Evolutionary conservation across 1,140 invertebrate species (phyloP).

Genomic region (Trichogramma pretiosum): DNA sequence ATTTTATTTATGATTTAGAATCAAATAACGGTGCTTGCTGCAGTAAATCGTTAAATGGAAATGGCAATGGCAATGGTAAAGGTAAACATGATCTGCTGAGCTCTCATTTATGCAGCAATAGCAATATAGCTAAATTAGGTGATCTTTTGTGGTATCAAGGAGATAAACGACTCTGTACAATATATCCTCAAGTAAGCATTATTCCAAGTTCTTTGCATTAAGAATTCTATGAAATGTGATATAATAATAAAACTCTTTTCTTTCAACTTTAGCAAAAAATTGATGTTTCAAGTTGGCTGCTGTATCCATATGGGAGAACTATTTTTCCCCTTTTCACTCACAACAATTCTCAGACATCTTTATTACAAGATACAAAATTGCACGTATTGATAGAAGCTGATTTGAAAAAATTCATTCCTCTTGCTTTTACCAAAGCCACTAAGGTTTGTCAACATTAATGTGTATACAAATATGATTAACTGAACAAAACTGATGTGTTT

Average conservation of each 20-base stretch:
- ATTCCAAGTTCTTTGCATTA: not conserved
- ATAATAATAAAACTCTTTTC: slow-evolving; percentile 22
- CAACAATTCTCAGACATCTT: slow-evolving; percentile 24
- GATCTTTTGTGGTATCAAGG: slow-evolving; percentile 49
- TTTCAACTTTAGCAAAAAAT: slow-evolving; percentile 39
- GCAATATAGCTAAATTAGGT: slow-evolving; percentile 43
- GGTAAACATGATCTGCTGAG: slow-evolving; percentile 32
- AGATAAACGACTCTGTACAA: slow-evolving; percentile 44
- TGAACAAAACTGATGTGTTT: not conserved
- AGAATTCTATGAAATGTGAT: slow-evolving; percentile 18
- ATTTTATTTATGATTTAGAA: too few relatives aligned
- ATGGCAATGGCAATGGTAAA: slow-evolving; percentile 19
- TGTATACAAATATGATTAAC: not conserved
- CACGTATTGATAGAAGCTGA: slow-evolving; percentile 47
- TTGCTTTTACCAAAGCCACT: slow-evolving; percentile 27
- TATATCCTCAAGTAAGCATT: slow-evolving; percentile 44
- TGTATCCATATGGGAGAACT: slow-evolving; percentile 42
- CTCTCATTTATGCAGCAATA: slow-evolving; percentile 47
- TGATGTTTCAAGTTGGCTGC: slow-evolving; percentile 47
- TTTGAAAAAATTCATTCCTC: slow-evolving; percentile 31
- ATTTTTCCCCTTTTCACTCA: slow-evolving; percentile 45
- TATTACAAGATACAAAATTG: slow-evolving; percentile 32
- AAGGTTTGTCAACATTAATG: slow-evolving; percentile 28
- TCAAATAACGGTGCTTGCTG: slow-evolving; percentile 1
- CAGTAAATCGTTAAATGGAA: slow-evolving; percentile 1